Evolutionary conservation across 2,888 invertebrate species (phyloP), one percentile per base, ranked within the genome.

Genomic region (Sycophila texana): DNA sequence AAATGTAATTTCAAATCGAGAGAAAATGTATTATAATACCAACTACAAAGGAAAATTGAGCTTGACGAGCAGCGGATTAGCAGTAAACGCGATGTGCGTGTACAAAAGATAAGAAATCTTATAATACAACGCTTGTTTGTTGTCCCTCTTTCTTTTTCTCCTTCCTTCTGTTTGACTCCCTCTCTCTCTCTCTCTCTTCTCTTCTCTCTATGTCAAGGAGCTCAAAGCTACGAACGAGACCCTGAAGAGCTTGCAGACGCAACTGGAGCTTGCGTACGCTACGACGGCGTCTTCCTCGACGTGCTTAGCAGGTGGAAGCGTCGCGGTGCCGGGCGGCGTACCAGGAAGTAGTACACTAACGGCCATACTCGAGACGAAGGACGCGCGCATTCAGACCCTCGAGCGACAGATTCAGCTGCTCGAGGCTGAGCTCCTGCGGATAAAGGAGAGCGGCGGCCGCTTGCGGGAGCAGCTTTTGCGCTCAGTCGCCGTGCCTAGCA

Each of bases 341-440:
- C 92, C 92, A 89, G 91, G 92, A 89, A 93, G 92, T 91, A 95
- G 94, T 91, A 95, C 95, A 86, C 93, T 95, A 91, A 94, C 94
- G 86, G 95, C 95, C 87, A 94, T 95, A 91, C 93, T 95, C 92
- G 95, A 95, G 92, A 95, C 95, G 87, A 95, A 96, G 94, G 96
- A 96, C 92, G 95, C 95, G 88, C 94, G 96, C 91, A 96, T 97
- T 91, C 94, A 95, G 89, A 95, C 95, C 84, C 93, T 97, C 91
- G 97, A 97, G 93, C 95, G 95, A 87, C 96, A 97, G 91, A 94
- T 97, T 86, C 93, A 93, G 86, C 92, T 95, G 90, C 93, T 96
- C 90, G 96, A 96, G 92, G 92, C 94, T 91, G 96, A 96, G 92
- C 92, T 96, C 91, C 92, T 93, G 84, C 92, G 93, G 79, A 91